Conservation (phyloP, 2,888 invertebrate species). For the Hyposoter didymator region DNA sequence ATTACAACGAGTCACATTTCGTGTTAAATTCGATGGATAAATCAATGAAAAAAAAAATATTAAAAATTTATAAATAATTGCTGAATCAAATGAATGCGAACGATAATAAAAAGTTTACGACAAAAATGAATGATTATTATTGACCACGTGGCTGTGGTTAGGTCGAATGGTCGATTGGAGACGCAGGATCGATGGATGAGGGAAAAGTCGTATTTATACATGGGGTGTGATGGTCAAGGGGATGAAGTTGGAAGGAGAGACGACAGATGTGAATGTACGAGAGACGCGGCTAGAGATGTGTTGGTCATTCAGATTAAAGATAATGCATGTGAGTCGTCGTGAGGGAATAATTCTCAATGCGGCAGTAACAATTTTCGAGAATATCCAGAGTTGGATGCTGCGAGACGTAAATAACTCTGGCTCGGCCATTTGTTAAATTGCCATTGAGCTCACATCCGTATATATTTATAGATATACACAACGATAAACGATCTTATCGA, state of each 20-base stretch:
- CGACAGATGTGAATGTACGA: constrained; percentile 62
- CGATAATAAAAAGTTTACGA: not conserved
- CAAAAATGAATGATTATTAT: not conserved
- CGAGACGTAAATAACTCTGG: constrained; percentile 47
- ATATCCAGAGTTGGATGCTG: constrained; percentile 18
- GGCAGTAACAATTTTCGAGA: constrained; percentile 58
- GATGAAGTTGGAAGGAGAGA: constrained; percentile 7
- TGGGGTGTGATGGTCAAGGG: constrained; percentile 15
- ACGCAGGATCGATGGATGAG: not conserved
- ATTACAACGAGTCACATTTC: not conserved
- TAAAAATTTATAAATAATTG: not conserved
- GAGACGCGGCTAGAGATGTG: constrained; percentile 37
- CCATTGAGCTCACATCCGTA: constrained; percentile 5
- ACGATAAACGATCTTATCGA: constrained; percentile 51
- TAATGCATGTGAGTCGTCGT: constrained; percentile 54
- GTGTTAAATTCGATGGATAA: not conserved
- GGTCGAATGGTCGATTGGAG: constrained; percentile 1
- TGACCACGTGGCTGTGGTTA: not conserved
- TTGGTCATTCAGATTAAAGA: constrained; percentile 68
- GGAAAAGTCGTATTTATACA: constrained; percentile 20
- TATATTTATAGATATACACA: not conserved
- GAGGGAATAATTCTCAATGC: constrained; percentile 6
- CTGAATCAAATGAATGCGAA: not conserved
- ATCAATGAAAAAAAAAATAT: not conserved
- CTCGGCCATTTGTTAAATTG: constrained; percentile 64